Conservation (phyloP, 2,797 vertebrate species). For the Coranthus polyacanthus region DNA sequence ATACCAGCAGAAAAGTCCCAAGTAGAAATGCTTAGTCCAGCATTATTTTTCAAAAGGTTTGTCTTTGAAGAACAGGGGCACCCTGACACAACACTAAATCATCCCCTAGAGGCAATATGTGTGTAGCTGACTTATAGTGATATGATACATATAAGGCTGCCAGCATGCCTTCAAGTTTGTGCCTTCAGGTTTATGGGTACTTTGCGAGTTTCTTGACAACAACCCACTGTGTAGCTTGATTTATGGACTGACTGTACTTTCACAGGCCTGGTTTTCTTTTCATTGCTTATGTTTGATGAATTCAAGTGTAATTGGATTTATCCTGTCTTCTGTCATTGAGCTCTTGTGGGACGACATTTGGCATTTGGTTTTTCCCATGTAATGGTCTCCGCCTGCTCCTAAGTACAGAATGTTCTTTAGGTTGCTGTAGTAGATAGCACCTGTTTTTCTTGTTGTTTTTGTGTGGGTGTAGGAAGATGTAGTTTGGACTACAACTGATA, state of each 20-base stretch:
- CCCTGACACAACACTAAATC: slow-evolving; percentile 62
- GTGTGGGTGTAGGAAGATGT: not conserved
- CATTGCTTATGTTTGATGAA: not conserved
- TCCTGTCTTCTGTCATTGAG: slow-evolving; percentile 10
- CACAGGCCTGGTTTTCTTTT: slow-evolving; percentile 8
- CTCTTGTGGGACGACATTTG: slow-evolving; percentile 26
- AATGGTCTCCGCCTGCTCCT: slow-evolving; percentile 1
- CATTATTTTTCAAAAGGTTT: slow-evolving; percentile 51
- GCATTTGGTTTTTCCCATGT: slow-evolving; percentile 7
- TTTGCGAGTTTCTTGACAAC: slow-evolving; percentile 37
- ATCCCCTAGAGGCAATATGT: slow-evolving; percentile 27
- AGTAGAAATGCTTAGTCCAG: slow-evolving; percentile 49
- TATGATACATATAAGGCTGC: slow-evolving; percentile 33
- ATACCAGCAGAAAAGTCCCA: slow-evolving; percentile 52
- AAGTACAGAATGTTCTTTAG: slow-evolving; percentile 21
- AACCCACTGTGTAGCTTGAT: slow-evolving; percentile 40
- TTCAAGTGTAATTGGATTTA: slow-evolving; percentile 15
- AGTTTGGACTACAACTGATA: slow-evolving; percentile 9
- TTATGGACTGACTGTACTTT: slow-evolving; percentile 22
- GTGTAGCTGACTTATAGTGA: slow-evolving; percentile 46
- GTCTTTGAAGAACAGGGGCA: slow-evolving; percentile 51
- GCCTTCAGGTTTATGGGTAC: not conserved
- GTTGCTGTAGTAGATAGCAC: not conserved
- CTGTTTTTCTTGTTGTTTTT: slow-evolving; percentile 17
- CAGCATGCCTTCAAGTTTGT: slow-evolving; percentile 7